Evolutionary conservation across 2,113 vertebrate genomes (phyloP).

Genomic region (Cephalophus harveyi): DNA sequence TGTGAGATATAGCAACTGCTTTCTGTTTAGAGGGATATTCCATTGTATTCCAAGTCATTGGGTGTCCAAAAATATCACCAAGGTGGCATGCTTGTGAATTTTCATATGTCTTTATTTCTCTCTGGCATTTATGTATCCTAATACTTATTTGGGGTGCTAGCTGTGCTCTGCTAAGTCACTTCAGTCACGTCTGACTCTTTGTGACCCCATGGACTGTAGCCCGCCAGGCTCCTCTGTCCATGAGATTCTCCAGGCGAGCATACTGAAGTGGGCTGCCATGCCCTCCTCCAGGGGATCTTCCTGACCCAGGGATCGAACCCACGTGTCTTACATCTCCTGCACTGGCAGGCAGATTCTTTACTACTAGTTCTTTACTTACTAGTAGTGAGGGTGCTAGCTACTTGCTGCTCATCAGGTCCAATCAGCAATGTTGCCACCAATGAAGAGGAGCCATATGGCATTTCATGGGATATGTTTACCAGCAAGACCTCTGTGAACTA

Average conservation of each 20-base stretch:
- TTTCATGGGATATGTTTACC: not conserved
- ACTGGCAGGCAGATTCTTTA: not conserved
- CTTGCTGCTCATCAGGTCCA: too few relatives aligned
- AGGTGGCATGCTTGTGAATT: not conserved
- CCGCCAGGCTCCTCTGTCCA: not conserved
- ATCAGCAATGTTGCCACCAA: not conserved
- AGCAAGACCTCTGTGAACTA: not conserved
- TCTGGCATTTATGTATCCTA: not conserved
- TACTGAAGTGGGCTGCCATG: not conserved
- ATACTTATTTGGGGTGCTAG: not conserved
- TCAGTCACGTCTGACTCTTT: not conserved
- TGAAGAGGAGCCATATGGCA: not conserved
- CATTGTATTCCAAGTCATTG: not conserved
- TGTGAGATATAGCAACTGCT: not conserved
- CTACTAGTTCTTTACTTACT: not conserved
- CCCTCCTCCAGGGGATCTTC: not conserved
- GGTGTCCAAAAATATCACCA: not conserved
- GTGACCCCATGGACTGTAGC: not conserved
- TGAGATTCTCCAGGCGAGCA: not conserved
- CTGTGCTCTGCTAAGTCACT: not conserved
- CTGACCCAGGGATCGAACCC: not conserved
- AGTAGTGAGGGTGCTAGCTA: not conserved
- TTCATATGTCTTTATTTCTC: not conserved
- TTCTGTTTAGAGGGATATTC: not conserved
- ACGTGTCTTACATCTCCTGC: not conserved